A percentile compares a stretch with the other conserved stretches of the same genome.
These are phyloP conservation scores for Pipra filicauda DNA, from an alignment of 2,113 vertebrate genomes.

Conservation along the genomic window DNA sequence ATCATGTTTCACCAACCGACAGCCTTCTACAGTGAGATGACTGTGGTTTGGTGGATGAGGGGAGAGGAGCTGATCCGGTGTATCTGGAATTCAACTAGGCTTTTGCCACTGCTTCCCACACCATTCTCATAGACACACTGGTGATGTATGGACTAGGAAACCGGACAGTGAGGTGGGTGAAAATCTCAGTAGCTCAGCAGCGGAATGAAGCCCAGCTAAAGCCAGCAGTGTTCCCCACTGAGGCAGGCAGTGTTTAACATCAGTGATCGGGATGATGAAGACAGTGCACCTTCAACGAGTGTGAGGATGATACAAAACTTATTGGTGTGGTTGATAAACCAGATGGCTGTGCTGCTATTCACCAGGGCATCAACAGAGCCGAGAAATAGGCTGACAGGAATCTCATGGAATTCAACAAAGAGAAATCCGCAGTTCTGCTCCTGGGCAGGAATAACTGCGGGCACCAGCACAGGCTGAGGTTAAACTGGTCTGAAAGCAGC, in stretches of 20 bases:
- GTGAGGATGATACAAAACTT: neutral
- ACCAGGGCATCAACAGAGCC: neutral
- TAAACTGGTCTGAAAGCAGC: neutral
- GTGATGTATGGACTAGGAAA: neutral
- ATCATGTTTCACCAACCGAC: neutral
- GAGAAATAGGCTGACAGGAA: neutral
- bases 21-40: neutral
- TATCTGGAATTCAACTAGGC: neutral
- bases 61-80: accelerated
- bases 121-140: neutral
- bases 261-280: neutral
- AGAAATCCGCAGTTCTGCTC: neutral
- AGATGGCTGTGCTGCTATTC: neutral
- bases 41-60: neutral
- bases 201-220: neutral
- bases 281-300: neutral
- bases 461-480: neutral
- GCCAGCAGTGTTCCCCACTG: too few relatives aligned
- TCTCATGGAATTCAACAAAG: neutral
- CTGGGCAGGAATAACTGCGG: neutral
- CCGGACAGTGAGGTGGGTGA: neutral
- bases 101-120: neutral
- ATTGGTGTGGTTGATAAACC: neutral
- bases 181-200: neutral
- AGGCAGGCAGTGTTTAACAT: neutral